Conservation (phyloP, 2,113 vertebrate genomes). For the Megaceryle maxima region DNA sequence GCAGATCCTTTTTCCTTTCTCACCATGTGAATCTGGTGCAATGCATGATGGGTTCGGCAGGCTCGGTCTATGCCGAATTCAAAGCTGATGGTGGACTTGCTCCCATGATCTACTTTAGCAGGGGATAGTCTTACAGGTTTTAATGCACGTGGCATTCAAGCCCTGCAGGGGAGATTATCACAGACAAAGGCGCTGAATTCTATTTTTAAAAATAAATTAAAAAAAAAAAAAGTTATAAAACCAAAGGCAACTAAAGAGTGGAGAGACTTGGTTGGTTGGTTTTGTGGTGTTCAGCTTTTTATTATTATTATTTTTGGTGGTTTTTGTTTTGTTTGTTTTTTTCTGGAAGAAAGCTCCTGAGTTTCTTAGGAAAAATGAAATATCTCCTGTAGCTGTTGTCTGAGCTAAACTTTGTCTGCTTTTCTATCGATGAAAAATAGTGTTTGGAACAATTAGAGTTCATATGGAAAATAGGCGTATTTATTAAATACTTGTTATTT, state of each 20-base stretch:
- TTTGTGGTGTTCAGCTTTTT: too few relatives aligned
- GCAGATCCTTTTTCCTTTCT: not conserved
- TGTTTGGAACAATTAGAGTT: not conserved
- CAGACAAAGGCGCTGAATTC: not conserved
- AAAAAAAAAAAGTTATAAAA: too few relatives aligned
- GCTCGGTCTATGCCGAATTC: fast-evolving
- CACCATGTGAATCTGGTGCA: fast-evolving
- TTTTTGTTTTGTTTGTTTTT: too few relatives aligned
- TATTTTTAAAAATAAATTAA: too few relatives aligned
- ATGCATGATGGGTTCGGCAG: fast-evolving
- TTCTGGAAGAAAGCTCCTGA: not conserved
- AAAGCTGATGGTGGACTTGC: not conserved
- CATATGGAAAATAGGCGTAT: not conserved
- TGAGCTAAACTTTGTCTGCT: not conserved
- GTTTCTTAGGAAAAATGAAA: not conserved
- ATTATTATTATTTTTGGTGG: too few relatives aligned
- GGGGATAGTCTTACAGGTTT: not conserved
- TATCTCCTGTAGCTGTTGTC: not conserved
- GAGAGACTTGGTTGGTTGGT: not conserved
- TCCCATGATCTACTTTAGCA: not conserved
- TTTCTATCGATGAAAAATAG: not conserved
- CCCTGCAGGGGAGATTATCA: not conserved
- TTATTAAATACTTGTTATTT: not conserved
- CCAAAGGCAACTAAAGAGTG: not conserved
- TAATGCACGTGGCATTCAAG: fast-evolving